Conservation (phyloP, 2,888 invertebrate genomes). For the Epirrhoe tristata region DNA sequence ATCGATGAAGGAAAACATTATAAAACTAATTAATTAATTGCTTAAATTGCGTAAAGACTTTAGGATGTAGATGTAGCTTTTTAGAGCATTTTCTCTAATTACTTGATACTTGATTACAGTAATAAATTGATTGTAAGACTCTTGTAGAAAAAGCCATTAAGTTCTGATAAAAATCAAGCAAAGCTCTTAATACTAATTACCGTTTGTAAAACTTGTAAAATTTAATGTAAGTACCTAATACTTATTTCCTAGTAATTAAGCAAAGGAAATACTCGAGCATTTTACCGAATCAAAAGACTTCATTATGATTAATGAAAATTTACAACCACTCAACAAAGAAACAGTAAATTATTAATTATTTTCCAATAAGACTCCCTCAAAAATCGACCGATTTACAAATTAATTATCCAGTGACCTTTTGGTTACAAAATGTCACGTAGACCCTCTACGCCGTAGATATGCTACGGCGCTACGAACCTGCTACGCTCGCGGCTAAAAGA, state of each 20-base stretch:
- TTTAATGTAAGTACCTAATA: too few species aligned
- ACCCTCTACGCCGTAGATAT: conserved; percentile 25
- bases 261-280: too few species aligned
- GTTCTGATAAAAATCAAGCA: too few species aligned
- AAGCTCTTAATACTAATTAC: too few species aligned
- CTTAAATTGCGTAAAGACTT: too few species aligned
- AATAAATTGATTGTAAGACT: too few species aligned
- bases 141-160: too few species aligned
- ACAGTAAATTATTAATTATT: conserved; percentile 15
- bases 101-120: too few species aligned
- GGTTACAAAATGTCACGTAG: conserved; percentile 25
- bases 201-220: too few species aligned
- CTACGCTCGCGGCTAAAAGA: conserved; percentile 1
- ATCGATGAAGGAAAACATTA: not conserved
- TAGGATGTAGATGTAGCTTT: too few species aligned
- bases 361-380: conserved; percentile 16
- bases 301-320: conserved; percentile 21
- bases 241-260: too few species aligned
- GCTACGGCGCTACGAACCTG: conserved; percentile 21
- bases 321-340: conserved; percentile 13
- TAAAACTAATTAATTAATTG: not conserved
- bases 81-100: too few species aligned
- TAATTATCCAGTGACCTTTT: conserved; percentile 28
- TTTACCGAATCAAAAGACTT: not conserved
- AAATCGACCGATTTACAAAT: conserved; percentile 9